Evolutionary conservation across 2,888 invertebrate genomes (phyloP).

Genomic region (Opisthograptis luteolata): DNA sequence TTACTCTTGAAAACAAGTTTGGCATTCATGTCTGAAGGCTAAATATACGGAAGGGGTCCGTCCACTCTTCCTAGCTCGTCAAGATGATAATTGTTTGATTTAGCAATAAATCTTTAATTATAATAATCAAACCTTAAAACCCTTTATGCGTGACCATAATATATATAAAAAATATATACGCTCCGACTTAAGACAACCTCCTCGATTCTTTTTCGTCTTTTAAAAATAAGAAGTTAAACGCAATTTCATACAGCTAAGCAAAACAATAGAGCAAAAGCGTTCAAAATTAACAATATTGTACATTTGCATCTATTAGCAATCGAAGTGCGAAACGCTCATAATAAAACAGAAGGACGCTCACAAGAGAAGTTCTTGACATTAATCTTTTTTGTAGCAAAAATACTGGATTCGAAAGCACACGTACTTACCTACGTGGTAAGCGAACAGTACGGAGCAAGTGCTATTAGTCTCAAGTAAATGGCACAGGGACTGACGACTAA

Average conservation of each 20-base stretch:
- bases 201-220: no score
- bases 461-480: slow-evolving; percentile 63
- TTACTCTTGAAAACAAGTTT: slow-evolving; percentile 33
- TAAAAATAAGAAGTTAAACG: no score
- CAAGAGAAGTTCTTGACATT: slow-evolving; percentile 30
- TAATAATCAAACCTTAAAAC: no score
- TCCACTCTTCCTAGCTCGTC: slow-evolving; percentile 34
- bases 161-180: no score
- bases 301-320: neutral
- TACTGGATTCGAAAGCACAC: slow-evolving; percentile 36
- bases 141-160: no score
- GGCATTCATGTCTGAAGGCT: slow-evolving; percentile 51
- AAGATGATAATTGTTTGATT: slow-evolving; percentile 32
- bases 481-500: slow-evolving; percentile 75
- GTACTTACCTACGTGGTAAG: no score
- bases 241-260: neutral
- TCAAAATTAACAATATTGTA: neutral
- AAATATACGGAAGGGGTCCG: slow-evolving; percentile 56
- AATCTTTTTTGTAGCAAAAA: slow-evolving; percentile 26
- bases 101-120: slow-evolving; percentile 5
- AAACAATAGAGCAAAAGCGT: neutral
- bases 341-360: slow-evolving; percentile 9
- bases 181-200: no score
- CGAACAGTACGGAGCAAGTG: slow-evolving; percentile 36
- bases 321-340: neutral